These are phyloP conservation scores for Lepidochitona cinerea DNA, from an alignment of 2,888 invertebrate genomes.

Conservation along the genomic window DNA sequence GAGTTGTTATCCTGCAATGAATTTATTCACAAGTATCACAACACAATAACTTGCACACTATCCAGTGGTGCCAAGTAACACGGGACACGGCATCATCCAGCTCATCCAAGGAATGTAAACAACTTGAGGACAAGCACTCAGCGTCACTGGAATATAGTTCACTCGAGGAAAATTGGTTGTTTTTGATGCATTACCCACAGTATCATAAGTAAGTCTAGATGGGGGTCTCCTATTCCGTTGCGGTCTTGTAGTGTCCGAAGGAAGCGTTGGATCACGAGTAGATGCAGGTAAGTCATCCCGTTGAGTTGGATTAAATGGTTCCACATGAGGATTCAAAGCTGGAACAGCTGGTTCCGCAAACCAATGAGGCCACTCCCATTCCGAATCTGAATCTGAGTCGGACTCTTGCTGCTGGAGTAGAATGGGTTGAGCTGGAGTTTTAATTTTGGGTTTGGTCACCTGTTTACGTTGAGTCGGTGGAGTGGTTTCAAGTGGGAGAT, in stretches of 20 bases:
- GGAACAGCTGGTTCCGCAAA: not conserved
- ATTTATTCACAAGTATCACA: not conserved
- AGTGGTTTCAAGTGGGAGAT: not conserved
- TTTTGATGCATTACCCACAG: not conserved
- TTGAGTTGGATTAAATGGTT: not conserved
- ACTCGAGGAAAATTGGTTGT: not conserved
- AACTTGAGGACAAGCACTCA: not conserved
- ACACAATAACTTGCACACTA: not conserved
- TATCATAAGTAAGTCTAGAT: not conserved
- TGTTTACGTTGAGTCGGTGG: not conserved
- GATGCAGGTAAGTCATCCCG: not conserved
- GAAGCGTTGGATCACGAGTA: not conserved
- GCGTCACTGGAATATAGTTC: not conserved
- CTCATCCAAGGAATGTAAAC: too few relatives aligned
- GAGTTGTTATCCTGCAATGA: not conserved
- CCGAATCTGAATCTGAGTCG: not conserved
- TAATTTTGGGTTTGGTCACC: not conserved
- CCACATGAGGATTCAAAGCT: not conserved
- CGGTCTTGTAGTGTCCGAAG: not conserved
- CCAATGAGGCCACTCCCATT: not conserved
- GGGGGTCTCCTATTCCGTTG: not conserved
- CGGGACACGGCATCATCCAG: too few relatives aligned
- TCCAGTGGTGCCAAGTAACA: too few relatives aligned
- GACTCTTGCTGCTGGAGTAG: not conserved
- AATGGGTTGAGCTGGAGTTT: not conserved